A percentile compares a stretch with the other conserved stretches of the same genome.
phyloP scores from a whole-genome alignment of 92 coral and sea anemone genomes.

The Phenganax subtilis region DNA sequence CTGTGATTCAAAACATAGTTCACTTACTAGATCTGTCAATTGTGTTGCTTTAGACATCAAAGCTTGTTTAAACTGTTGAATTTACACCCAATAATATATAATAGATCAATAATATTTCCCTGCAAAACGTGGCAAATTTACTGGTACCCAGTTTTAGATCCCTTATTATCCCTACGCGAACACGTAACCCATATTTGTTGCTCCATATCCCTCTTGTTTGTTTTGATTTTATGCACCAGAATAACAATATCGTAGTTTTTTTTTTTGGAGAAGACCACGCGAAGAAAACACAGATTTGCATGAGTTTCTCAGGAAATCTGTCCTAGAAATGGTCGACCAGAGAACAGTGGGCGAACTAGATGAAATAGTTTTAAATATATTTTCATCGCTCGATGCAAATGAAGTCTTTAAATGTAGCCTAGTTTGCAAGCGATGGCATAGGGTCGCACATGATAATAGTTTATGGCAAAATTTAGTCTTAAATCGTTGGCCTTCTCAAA shows the following conservation, averaged over 20 bases:
- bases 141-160: too few relatives aligned
- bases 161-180: neutral
- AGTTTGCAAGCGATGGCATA: constrained; percentile 82
- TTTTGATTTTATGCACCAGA: neutral
- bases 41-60: too few relatives aligned
- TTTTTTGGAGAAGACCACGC: neutral
- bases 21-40: too few relatives aligned
- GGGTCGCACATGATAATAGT: constrained; percentile 60
- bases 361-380: constrained; percentile 84
- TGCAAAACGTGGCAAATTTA: too few relatives aligned
- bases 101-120: too few relatives aligned
- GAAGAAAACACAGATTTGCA: neutral
- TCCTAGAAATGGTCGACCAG: neutral
- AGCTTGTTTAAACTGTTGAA: too few relatives aligned
- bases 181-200: neutral
- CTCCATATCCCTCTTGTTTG: neutral
- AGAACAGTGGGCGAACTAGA: constrained; percentile 67
- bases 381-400: constrained; percentile 69
- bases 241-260: constrained; percentile 9
- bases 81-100: too few relatives aligned
- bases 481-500: constrained; percentile 86
- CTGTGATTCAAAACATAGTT: too few relatives aligned
- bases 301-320: neutral
- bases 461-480: constrained; percentile 78
- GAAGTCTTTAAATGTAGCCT: constrained; percentile 53